Percentiles rank a stretch among this genome's conserved stretches.
Conservation (phyloP, 2,797 vertebrate genomes). For the Poecilia velifera region DNA sequence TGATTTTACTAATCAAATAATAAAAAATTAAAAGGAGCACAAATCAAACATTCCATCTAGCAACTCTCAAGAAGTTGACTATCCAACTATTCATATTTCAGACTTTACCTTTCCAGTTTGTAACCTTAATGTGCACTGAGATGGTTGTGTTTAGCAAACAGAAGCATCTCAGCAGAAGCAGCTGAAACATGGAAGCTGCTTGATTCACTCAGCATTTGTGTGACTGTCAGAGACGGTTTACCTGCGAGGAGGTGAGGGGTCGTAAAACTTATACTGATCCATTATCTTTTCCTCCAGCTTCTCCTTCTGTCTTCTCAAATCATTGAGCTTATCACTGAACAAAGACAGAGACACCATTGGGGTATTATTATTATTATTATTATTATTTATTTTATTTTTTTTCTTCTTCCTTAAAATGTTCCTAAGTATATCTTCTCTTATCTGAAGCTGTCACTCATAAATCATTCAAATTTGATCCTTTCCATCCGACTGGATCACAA, state of each 20-base stretch:
- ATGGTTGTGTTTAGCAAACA: not conserved
- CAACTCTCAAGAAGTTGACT: not conserved
- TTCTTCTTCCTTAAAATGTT: not conserved
- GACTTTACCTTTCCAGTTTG: not conserved
- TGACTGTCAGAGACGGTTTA: slow-evolving; percentile 54
- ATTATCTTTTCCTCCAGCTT: slow-evolving; percentile 99
- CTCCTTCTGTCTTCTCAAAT: slow-evolving; percentile 96
- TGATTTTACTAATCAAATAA: not conserved
- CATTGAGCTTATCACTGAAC: slow-evolving; percentile 93
- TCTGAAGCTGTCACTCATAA: not conserved
- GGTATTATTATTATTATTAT: not conserved
- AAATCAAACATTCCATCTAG: not conserved
- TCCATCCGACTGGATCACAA: not conserved
- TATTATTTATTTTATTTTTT: no score
- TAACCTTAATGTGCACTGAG: not conserved
- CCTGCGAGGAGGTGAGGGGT: slow-evolving; percentile 95
- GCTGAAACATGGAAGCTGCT: not conserved
- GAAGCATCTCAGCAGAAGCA: not conserved
- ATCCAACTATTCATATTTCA: not conserved
- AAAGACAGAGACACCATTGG: slow-evolving; percentile 7
- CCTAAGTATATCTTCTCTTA: not conserved
- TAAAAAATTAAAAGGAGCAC: not conserved
- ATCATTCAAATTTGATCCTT: not conserved
- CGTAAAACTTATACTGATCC: slow-evolving; percentile 99
- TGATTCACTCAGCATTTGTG: not conserved